These are phyloP conservation scores for Lucilia sericata DNA, from an alignment of 1,140 invertebrate genomes.

Conservation along the genomic window DNA sequence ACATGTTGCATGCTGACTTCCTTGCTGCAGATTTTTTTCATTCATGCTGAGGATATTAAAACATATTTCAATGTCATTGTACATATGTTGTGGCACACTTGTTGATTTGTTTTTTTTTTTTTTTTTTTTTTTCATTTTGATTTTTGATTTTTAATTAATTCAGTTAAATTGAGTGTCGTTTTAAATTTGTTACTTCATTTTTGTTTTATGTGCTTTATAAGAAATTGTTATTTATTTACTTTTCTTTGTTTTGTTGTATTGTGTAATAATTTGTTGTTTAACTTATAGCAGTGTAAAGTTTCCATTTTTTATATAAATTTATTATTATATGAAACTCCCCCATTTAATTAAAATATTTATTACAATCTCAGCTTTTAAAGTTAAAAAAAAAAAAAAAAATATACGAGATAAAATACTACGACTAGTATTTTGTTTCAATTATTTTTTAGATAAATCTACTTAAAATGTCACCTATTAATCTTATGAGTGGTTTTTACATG, in stretches of 20 bases:
- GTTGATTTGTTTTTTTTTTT: slow-evolving; percentile 25
- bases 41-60: not conserved
- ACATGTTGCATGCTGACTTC: slow-evolving; percentile 7
- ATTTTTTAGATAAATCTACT: not conserved
- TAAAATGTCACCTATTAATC: slow-evolving; percentile 18
- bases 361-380: too few relatives aligned
- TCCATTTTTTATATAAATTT: not conserved
- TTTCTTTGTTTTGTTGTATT: not conserved
- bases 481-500: not conserved
- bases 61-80: slow-evolving; percentile 24
- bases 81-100: slow-evolving; percentile 36
- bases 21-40: not conserved
- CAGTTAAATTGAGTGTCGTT: not conserved
- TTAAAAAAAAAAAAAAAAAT: not conserved
- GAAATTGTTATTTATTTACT: not conserved
- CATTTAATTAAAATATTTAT: slow-evolving; percentile 1
- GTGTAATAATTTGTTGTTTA: not conserved
- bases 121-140: not conserved
- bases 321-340: slow-evolving; percentile 6
- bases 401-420: not conserved
- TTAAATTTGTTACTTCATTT: not conserved
- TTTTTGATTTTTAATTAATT: too few relatives aligned
- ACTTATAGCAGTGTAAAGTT: not conserved
- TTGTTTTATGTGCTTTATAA: not conserved
- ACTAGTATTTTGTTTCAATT: slow-evolving; percentile 4